Percentiles rank a stretch among this genome's conserved stretches.
These are phyloP conservation scores for Coptodon rendalli DNA, from an alignment of 2,113 vertebrate species.

Conservation along the genomic window DNA sequence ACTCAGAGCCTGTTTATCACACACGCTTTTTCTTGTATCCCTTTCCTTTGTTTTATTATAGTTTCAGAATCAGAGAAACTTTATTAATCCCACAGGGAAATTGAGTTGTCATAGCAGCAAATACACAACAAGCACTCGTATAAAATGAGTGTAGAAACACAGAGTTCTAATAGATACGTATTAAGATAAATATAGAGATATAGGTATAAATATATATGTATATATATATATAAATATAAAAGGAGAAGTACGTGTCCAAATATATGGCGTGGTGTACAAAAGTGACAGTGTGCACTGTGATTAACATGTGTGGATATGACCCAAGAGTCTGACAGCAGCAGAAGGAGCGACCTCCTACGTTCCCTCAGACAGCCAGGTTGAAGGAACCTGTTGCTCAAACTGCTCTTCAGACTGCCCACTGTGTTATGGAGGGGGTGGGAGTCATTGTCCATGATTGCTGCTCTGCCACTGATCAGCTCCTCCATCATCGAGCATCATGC, in stretches of 20 bases:
- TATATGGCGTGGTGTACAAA: not conserved
- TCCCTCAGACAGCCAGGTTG: not conserved
- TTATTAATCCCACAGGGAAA: not conserved
- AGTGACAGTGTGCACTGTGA: not conserved
- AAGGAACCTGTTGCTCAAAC: not conserved
- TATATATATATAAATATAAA: not conserved
- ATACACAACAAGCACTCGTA: too few species aligned
- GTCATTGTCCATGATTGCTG: not conserved
- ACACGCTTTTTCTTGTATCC: rapidly evolving
- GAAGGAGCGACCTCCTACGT: not conserved
- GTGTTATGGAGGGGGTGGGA: not conserved
- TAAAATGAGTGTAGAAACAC: too few species aligned
- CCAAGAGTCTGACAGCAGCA: not conserved
- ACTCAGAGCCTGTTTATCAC: not conserved
- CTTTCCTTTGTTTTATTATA: not conserved
- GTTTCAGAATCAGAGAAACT: not conserved
- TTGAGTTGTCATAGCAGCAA: too few species aligned
- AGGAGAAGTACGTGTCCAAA: not conserved
- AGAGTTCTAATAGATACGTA: not conserved
- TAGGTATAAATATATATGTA: not conserved
- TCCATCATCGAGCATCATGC: not conserved
- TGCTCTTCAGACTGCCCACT: not conserved
- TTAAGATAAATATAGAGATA: not conserved
- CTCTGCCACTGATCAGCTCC: not conserved
- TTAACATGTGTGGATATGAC: not conserved